Percentiles rank a stretch among this genome's conserved stretches.
phyloP scores from a whole-genome alignment of 92 coral and sea anemone genomes.

The Heliopora coerulea region DNA sequence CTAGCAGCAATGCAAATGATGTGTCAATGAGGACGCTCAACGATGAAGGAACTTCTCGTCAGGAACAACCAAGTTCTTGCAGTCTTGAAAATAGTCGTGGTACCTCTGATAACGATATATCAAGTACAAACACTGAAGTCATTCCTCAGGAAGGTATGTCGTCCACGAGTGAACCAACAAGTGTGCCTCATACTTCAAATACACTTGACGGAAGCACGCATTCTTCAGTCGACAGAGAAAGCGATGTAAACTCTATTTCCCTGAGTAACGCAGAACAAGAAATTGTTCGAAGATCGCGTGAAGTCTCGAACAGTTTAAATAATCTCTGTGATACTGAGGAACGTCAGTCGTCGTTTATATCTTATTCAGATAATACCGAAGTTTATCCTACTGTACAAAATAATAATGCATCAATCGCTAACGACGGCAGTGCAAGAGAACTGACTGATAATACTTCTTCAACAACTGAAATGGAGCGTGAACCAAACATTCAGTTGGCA shows the following conservation, averaged over 20 bases:
- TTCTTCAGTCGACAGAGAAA: not conserved
- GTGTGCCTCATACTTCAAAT: not conserved
- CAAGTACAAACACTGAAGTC: not conserved
- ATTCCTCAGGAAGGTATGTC: constrained; percentile 3
- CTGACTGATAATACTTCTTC: not conserved
- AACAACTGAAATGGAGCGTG: not conserved
- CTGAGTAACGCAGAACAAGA: not conserved
- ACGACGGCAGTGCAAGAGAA: not conserved
- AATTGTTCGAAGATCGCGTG: not conserved
- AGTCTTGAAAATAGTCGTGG: not conserved
- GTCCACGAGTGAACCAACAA: not conserved
- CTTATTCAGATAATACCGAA: not conserved
- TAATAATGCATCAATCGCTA: not conserved
- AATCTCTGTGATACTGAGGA: not conserved
- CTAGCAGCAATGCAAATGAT: constrained; percentile 15
- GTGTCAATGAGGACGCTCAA: not conserved
- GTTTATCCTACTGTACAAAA: not conserved
- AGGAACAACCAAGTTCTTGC: constrained; percentile 12
- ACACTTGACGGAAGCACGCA: not conserved
- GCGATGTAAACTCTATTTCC: not conserved
- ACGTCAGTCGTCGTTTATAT: not conserved
- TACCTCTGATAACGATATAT: not conserved
- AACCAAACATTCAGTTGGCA: not conserved
- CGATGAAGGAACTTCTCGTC: not conserved
- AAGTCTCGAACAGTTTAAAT: not conserved